phyloP scores from a whole-genome alignment of 2,888 invertebrate species.

The Clanis bilineata region DNA sequence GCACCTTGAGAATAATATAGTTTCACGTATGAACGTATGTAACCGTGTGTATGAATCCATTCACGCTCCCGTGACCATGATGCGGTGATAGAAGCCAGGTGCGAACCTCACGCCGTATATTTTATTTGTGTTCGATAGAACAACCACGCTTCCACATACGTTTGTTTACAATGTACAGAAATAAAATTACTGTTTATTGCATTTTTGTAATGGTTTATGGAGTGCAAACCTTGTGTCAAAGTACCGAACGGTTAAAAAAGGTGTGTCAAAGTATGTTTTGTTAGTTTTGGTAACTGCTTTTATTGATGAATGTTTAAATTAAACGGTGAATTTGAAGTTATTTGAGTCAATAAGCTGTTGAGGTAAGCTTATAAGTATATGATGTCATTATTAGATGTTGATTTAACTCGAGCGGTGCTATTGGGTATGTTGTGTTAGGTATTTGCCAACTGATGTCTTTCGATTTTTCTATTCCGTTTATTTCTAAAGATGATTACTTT shows the following conservation, averaged over 20 bases:
- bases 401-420: no score
- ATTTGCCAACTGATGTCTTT: no score
- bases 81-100: constrained; percentile 16
- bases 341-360: no score
- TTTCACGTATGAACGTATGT: not conserved
- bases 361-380: no score
- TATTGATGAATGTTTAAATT: no score
- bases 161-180: constrained; percentile 17
- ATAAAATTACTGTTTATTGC: constrained; percentile 16
- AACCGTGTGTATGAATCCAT: constrained; percentile 7
- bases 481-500: no score
- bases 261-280: not conserved
- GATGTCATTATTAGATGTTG: no score
- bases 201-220: constrained; percentile 1
- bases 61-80: constrained; percentile 12
- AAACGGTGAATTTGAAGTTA: no score
- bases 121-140: constrained; percentile 15
- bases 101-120: constrained; percentile 14
- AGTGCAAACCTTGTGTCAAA: constrained; percentile 1
- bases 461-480: no score
- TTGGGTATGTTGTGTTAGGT: no score
- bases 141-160: constrained; percentile 5
- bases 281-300: not conserved
- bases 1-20: not conserved
- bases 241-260: no score